A percentile compares a stretch with the other conserved stretches of the same genome.
Evolutionary conservation across 2,888 invertebrate species (phyloP).

Genomic region (Anthrax anthrax): DNA sequence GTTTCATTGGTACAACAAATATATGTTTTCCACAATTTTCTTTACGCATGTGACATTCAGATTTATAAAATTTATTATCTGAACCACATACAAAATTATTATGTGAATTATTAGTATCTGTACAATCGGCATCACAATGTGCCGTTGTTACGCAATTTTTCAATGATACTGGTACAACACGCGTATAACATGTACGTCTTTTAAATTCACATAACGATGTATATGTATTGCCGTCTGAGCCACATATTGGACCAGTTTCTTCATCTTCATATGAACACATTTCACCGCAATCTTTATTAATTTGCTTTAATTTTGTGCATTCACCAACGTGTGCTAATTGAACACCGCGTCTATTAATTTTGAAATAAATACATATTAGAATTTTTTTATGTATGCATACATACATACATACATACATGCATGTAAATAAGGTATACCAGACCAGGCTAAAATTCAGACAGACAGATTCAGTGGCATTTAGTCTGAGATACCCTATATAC

Average conservation of each 20-base stretch:
- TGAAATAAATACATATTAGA: too few relatives aligned
- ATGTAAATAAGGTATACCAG: too few relatives aligned
- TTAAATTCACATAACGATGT: constrained; percentile 74
- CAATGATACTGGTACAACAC: constrained; percentile 68
- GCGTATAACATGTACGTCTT: constrained; percentile 68
- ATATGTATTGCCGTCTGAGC: constrained; percentile 81
- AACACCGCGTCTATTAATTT: constrained; percentile 55
- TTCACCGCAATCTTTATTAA: constrained; percentile 40
- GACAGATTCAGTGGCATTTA: too few relatives aligned
- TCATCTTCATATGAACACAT: constrained; percentile 42
- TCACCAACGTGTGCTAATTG: constrained; percentile 80
- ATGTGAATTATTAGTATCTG: constrained; percentile 27
- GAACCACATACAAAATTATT: constrained; percentile 66
- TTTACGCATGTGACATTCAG: constrained; percentile 82
- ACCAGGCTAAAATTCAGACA: too few relatives aligned
- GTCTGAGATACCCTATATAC: too few relatives aligned
- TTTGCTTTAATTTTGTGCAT: constrained; percentile 51
- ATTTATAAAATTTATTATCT: constrained; percentile 78
- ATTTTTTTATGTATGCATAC: too few relatives aligned
- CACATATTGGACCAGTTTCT: constrained; percentile 62
- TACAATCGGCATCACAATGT: constrained; percentile 50
- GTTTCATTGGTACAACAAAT: constrained; percentile 77
- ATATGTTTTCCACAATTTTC: constrained; percentile 86
- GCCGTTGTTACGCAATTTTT: constrained; percentile 77
- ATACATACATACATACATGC: too few relatives aligned